phyloP scores from a whole-genome alignment of 2,888 invertebrate species.

The Brachyptera putata region DNA sequence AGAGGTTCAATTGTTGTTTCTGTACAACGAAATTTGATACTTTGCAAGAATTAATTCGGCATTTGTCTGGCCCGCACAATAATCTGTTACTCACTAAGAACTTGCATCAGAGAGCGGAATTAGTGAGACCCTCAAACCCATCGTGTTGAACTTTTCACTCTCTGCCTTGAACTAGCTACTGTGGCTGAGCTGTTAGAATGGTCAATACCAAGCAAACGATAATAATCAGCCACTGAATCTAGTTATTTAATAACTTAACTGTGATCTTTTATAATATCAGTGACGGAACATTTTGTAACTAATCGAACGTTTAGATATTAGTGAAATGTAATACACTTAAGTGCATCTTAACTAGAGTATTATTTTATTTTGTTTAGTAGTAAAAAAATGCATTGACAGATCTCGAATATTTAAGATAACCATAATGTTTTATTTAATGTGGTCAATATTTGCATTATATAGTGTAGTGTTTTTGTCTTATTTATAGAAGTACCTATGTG shows the following conservation, averaged over 20 bases:
- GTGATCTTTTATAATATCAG: too few relatives aligned
- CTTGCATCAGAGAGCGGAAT: conserved; percentile 53
- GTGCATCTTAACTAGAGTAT: neutral
- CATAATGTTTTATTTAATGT: neutral
- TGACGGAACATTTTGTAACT: too few relatives aligned
- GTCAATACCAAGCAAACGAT: too few relatives aligned
- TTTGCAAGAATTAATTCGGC: conserved; percentile 79
- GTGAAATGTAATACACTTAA: neutral
- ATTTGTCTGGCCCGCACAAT: conserved; percentile 83
- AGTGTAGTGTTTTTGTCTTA: neutral
- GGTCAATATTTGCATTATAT: neutral
- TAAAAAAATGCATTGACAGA: neutral
- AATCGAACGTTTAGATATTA: too few relatives aligned
- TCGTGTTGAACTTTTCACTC: neutral
- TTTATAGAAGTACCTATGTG: too few relatives aligned
- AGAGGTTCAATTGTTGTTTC: conserved; percentile 81
- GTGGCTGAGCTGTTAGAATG: too few relatives aligned
- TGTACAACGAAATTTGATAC: conserved; percentile 82
- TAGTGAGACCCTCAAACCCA: conserved; percentile 1
- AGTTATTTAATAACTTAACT: too few relatives aligned
- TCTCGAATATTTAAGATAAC: neutral
- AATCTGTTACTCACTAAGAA: conserved; percentile 83
- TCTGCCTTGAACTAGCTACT: too few relatives aligned
- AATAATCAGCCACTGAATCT: too few relatives aligned
- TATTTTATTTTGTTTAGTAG: neutral